Conservation (phyloP, 2,113 vertebrate genomes). For the Clarias batrachus region DNA sequence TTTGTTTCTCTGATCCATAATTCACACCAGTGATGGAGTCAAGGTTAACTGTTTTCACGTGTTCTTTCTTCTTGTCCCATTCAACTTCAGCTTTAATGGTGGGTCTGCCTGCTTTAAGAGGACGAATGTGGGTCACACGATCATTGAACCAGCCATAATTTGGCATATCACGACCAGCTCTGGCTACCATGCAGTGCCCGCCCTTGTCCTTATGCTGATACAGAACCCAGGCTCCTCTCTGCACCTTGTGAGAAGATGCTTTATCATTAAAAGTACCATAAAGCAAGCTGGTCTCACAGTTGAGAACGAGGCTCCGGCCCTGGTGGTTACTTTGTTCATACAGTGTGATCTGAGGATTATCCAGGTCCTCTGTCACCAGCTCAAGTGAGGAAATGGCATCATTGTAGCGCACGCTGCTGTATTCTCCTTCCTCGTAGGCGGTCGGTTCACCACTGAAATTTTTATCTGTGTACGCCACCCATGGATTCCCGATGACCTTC, state of each 20-base stretch:
- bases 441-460: not conserved
- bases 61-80: conserved; percentile 21
- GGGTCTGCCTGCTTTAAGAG: conserved; percentile 10
- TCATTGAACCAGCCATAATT: conserved; percentile 5
- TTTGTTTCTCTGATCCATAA: not conserved
- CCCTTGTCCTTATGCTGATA: conserved; percentile 5
- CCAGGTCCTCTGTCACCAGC: conserved; percentile 5
- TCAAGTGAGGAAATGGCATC: conserved; percentile 17
- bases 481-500: conserved; percentile 28
- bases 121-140: not conserved
- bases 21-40: conserved; percentile 15
- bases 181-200: not conserved
- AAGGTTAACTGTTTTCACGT: not conserved
- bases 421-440: conserved; percentile 35
- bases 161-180: conserved; percentile 7
- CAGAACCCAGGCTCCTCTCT: conserved; percentile 23
- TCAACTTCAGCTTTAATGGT: not conserved
- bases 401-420: not conserved
- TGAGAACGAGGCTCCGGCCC: not conserved
- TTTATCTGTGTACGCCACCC: not conserved
- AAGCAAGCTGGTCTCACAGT: conserved; percentile 1
- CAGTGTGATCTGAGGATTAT: conserved; percentile 30
- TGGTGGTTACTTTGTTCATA: not conserved
- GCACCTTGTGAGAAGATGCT: conserved; percentile 25
- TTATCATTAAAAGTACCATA: not conserved